Conservation (phyloP, 2,797 vertebrate genomes). For the Nasua narica region DNA sequence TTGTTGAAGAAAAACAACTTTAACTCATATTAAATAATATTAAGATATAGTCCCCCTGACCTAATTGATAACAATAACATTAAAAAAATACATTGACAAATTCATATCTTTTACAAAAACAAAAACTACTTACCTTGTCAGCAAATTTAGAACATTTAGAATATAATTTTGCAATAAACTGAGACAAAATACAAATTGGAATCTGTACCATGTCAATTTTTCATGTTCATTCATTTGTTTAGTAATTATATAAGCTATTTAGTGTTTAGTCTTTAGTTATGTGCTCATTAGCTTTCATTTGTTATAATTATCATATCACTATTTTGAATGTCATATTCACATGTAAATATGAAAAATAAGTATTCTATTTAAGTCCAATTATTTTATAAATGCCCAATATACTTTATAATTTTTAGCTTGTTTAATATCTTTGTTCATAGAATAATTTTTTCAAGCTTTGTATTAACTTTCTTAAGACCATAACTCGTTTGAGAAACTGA, state of each 20-base stretch:
- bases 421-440: neutral
- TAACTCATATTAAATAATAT: neutral
- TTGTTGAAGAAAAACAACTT: constrained; percentile 6
- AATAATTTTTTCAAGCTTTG: neutral
- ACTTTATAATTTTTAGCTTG: neutral
- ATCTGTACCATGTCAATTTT: neutral
- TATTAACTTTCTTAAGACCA: neutral
- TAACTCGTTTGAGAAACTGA: neutral
- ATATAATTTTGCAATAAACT: neutral
- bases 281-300: neutral
- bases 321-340: neutral
- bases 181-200: neutral
- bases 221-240: neutral
- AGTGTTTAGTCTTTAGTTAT: neutral
- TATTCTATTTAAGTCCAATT: neutral
- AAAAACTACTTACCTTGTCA: neutral
- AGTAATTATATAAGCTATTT: neutral
- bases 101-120: neutral
- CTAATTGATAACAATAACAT: neutral
- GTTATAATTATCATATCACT: neutral
- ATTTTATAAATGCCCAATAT: neutral
- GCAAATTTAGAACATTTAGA: neutral
- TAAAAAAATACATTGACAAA: neutral
- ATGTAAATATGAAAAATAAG: neutral
- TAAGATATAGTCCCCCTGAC: neutral